These are phyloP conservation scores for Zele albiditarsus DNA, from an alignment of 2,888 invertebrate species.

Conservation along the genomic window DNA sequence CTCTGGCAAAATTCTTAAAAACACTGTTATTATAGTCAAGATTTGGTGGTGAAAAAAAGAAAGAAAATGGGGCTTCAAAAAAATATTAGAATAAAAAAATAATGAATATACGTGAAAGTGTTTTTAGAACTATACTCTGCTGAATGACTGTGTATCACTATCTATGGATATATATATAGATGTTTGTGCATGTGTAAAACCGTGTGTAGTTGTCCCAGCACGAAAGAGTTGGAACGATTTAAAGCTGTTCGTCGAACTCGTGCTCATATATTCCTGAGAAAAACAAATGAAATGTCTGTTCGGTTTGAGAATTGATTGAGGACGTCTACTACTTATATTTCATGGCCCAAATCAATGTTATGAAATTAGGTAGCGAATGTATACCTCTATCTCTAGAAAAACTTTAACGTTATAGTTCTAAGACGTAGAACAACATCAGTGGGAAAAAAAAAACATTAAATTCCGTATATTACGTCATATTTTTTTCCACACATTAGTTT, in stretches of 20 bases:
- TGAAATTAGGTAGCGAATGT: not conserved
- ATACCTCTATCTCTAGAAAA: not conserved
- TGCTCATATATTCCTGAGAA: slow-evolving; percentile 26
- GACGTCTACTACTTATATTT: not conserved
- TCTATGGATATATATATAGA: not conserved
- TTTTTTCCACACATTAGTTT: not conserved
- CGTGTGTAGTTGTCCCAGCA: not conserved
- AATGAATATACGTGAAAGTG: slow-evolving; percentile 16
- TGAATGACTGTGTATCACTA: not conserved
- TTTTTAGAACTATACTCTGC: slow-evolving; percentile 1
- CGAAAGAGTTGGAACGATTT: not conserved
- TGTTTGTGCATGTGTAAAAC: not conserved
- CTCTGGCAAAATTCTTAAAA: slow-evolving; percentile 6
- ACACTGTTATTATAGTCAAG: slow-evolving; percentile 4
- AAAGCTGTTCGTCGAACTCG: slow-evolving; percentile 20
- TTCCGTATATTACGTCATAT: not conserved
- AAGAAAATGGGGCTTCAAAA: not conserved
- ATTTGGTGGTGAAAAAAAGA: not conserved
- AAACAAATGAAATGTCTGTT: slow-evolving; percentile 29
- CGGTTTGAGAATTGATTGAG: not conserved
- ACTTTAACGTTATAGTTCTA: not conserved
- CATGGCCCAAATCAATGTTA: not conserved
- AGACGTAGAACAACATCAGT: not conserved
- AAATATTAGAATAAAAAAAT: not conserved
- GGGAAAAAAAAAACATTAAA: not conserved